A percentile compares a stretch with the other conserved stretches of the same genome.
phyloP scores from a whole-genome alignment of 2,888 invertebrate species.

The Crematogaster levior region DNA sequence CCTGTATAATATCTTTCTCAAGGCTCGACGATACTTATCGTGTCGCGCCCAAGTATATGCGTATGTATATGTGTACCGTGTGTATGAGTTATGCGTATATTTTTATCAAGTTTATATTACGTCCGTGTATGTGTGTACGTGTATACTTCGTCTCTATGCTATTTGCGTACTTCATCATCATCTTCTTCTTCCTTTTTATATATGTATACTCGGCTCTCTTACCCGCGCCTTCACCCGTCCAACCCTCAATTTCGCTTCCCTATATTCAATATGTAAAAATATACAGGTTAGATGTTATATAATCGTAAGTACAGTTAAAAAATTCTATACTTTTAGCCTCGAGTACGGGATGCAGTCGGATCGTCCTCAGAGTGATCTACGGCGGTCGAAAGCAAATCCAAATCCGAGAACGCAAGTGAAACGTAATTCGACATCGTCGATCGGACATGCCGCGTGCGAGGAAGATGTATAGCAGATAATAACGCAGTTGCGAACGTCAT shows the following conservation, averaged over 20 bases:
- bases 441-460: conserved; percentile 55
- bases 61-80: conserved; percentile 31
- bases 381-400: conserved; percentile 69
- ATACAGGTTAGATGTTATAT: conserved; percentile 82
- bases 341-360: conserved; percentile 75
- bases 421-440: conserved; percentile 63
- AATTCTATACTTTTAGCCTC: conserved; percentile 75
- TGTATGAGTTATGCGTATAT: conserved; percentile 29
- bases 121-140: conserved; percentile 31
- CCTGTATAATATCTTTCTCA: conserved; percentile 71
- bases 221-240: conserved; percentile 63
- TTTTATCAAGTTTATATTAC: conserved; percentile 33
- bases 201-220: conserved; percentile 61
- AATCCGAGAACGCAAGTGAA: conserved; percentile 72
- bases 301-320: conserved; percentile 82
- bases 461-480: not conserved
- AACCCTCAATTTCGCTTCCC: conserved; percentile 67
- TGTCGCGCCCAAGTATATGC: conserved; percentile 41
- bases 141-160: conserved; percentile 37
- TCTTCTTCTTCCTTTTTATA: not conserved
- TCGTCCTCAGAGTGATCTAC: conserved; percentile 67
- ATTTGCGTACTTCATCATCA: conserved; percentile 7
- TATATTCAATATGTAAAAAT: conserved; percentile 82
- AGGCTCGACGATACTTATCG: conserved; percentile 71
- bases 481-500: not conserved